Percentiles rank a stretch among this genome's conserved stretches.
Conservation (phyloP, 1,140 invertebrate genomes). For the Drosophila tsacasi region DNA sequence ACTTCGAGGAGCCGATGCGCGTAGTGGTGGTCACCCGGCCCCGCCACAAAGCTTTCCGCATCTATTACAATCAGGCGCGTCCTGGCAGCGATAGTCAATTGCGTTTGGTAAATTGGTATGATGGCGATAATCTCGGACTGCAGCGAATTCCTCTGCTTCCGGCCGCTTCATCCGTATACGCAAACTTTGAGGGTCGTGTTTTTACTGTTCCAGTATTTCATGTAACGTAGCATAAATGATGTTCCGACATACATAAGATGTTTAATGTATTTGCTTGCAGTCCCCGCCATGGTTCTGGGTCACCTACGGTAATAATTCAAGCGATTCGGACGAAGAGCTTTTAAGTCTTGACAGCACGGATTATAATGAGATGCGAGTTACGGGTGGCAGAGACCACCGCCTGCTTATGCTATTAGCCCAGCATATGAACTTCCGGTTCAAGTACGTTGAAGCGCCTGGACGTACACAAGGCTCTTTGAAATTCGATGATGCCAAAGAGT, state of each 20-base stretch:
- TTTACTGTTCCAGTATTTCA: conserved; percentile 89
- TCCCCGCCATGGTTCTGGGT: conserved; percentile 91
- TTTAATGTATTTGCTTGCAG: conserved; percentile 82
- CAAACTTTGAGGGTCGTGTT: conserved; percentile 87
- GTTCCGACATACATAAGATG: background rate
- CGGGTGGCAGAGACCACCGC: conserved; percentile 89
- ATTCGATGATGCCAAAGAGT: conserved; percentile 82
- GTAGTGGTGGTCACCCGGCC: conserved; percentile 77
- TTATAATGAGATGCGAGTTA: conserved; percentile 87
- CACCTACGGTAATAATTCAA: conserved; percentile 85
- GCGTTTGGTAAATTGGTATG: conserved; percentile 89
- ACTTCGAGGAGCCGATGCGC: conserved; percentile 74
- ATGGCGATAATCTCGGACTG: conserved; percentile 86
- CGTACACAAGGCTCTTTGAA: conserved; percentile 88
- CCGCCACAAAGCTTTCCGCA: conserved; percentile 85
- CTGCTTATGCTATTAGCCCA: conserved; percentile 87
- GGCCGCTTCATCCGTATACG: conserved; percentile 86
- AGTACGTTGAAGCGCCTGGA: conserved; percentile 89
- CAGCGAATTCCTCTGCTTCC: conserved; percentile 88
- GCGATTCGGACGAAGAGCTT: background rate
- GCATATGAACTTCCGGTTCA: conserved; percentile 89
- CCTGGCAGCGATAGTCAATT: conserved; percentile 86
- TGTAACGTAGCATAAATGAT: conserved; percentile 77
- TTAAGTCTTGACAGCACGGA: conserved; percentile 7
- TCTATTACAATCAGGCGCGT: conserved; percentile 89